Conservation (phyloP, 2,113 vertebrate genomes). For the Genyomyrus donnyi region DNA sequence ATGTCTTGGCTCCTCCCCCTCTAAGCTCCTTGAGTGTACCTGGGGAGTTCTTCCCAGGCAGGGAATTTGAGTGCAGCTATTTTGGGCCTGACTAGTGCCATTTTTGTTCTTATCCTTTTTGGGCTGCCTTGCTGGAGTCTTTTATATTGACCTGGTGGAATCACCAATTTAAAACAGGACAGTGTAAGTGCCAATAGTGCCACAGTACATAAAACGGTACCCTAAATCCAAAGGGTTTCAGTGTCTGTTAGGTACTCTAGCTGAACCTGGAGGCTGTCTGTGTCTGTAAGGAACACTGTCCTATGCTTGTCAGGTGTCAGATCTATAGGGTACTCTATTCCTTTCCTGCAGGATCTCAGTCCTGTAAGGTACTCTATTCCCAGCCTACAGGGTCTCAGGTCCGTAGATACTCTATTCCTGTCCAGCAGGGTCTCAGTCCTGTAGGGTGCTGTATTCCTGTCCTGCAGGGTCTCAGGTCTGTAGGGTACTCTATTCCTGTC, state of each 20-base stretch:
- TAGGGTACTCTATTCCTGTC: not conserved
- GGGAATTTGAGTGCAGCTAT: not conserved
- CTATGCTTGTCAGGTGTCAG: not conserved
- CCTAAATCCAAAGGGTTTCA: not conserved
- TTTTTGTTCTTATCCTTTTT: slow-evolving; percentile 9
- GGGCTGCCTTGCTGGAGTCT: not conserved
- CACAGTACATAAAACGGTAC: not conserved
- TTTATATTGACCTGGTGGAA: not conserved
- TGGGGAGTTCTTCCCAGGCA: not conserved
- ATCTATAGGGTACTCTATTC: not conserved
- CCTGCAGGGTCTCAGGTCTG: not conserved
- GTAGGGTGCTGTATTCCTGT: not conserved
- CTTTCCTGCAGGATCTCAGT: not conserved
- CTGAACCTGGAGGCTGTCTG: not conserved
- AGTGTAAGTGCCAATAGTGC: not conserved
- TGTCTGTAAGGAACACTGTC: not conserved
- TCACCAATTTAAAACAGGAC: not conserved
- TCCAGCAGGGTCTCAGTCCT: not conserved
- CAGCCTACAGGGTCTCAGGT: not conserved
- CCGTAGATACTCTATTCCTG: not conserved
- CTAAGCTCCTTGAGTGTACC: not conserved
- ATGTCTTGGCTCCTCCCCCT: not conserved
- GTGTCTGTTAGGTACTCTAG: not conserved
- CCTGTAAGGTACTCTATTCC: not conserved
- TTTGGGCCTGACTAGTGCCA: slow-evolving; percentile 8